Base-by-base conservation (phyloP, 2,888 invertebrate species). In the Morpho helenor region DNA sequence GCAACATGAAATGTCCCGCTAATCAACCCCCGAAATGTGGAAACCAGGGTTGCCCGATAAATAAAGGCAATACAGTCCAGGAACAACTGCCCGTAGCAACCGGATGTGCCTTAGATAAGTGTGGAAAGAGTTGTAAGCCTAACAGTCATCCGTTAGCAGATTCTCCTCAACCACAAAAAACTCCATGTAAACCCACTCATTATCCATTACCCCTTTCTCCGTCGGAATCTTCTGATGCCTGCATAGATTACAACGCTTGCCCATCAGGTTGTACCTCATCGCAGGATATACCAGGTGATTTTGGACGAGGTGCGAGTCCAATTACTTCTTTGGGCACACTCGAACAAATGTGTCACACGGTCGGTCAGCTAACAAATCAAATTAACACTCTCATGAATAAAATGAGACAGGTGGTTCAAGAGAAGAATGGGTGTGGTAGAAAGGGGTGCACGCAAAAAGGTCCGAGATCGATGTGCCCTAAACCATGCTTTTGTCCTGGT, bases 401-500 rank as follows among this genome's bases (percentile, higher is more conserved):
- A 63, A 71, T 75, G 70, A 70, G 66, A 43, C 56, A 65, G 74
- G 76, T 49, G 56, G 74, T 41, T 3, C 53, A 63, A 78, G 76
- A 75, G 67, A 55, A 61, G 71, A 8, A 61, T 48, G 16, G 61
- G 46, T 4, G 51, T 56, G 48, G 63, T 8, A 8, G 53, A 8
- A 45, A 54, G 7, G 41, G 46, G 5, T 68, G 68, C 52, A 16
- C 59, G 4, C 67, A 66, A 22, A 69, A 63, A 57, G 71, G 68
- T 2, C 65, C 69, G 1, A 74, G 68, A 49, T 42, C 69, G 0
- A 22, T 53, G 7, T 77, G 77, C 56, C 74, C 76, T 0, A 81
- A 78, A 31, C 78, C 82, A 0, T 82, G 82, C 66, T 71, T 61
- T 54, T 82, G 83, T 60, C 77, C 82, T n/a, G 71, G 71, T 10